Percentiles rank a stretch among this genome's conserved stretches.
Conservation (phyloP, 2,888 invertebrate genomes). For the Phytoseiulus persimilis region DNA sequence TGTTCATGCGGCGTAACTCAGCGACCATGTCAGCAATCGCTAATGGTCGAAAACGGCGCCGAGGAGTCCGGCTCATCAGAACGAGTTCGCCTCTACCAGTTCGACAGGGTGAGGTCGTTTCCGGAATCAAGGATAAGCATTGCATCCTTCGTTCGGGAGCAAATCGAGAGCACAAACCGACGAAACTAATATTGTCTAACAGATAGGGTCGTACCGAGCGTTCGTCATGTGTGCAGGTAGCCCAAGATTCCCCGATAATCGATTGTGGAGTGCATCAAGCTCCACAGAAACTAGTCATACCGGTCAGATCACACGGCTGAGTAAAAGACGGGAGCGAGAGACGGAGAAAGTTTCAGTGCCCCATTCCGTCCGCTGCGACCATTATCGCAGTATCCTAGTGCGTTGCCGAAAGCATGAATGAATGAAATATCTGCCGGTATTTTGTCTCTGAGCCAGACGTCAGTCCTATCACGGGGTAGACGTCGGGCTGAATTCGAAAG, state of each 20-base stretch:
- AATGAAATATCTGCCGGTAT: too few species aligned
- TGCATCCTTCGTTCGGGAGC: too few species aligned
- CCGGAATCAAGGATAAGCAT: too few species aligned
- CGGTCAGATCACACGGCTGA: not conserved
- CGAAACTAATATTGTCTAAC: not conserved
- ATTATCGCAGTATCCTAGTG: too few species aligned
- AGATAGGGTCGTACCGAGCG: not conserved
- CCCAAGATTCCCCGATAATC: slow-evolving; percentile 6
- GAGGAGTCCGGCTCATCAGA: not conserved
- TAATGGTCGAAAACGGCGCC: not conserved
- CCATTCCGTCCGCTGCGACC: too few species aligned
- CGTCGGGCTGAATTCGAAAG: too few species aligned
- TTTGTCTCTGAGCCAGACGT: too few species aligned
- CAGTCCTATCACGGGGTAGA: too few species aligned
- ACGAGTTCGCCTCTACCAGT: slow-evolving; percentile 9
- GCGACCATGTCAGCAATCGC: slow-evolving; percentile 17
- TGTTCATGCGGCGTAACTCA: slow-evolving; percentile 16
- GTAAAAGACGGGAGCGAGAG: not conserved
- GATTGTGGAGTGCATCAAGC: slow-evolving; percentile 6
- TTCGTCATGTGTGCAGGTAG: not conserved
- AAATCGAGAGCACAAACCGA: too few species aligned
- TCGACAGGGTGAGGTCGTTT: not conserved
- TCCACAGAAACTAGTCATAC: not conserved
- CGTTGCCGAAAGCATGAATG: too few species aligned
- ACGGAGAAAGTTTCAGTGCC: too few species aligned